phyloP scores from a whole-genome alignment of 2,797 vertebrate species.

The Pangasius sanitwongsei region DNA sequence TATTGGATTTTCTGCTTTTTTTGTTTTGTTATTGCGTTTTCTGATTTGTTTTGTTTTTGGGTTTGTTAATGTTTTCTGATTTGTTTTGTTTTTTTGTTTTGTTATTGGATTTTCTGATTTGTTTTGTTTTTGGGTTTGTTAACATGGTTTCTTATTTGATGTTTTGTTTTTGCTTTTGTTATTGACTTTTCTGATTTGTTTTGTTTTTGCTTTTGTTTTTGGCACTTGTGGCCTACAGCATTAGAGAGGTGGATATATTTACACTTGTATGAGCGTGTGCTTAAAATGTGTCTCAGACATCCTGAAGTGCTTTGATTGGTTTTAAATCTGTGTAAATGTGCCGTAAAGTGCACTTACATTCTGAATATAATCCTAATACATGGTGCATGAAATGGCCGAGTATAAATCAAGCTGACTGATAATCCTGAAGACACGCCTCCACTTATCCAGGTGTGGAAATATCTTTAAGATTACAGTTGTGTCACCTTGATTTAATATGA shows the following conservation, averaged over 20 bases:
- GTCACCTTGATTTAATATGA: slow-evolving; percentile 18
- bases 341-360: not conserved
- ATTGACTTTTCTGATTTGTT: not conserved
- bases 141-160: not conserved
- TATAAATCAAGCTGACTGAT: no score
- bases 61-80: no score
- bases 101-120: not conserved
- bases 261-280: not conserved
- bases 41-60: no score
- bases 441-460: slow-evolving; percentile 6
- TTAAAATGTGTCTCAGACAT: not conserved
- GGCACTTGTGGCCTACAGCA: not conserved
- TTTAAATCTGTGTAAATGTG: not conserved
- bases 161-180: not conserved
- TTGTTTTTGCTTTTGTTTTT: not conserved
- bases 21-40: no score
- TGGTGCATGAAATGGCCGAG: not conserved
- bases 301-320: not conserved
- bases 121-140: not conserved
- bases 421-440: not conserved
- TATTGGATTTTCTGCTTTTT: no score
- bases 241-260: not conserved
- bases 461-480: not conserved
- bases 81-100: not conserved
- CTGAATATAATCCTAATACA: not conserved